These are phyloP conservation scores for Galeruca laticollis DNA, from an alignment of 2,888 invertebrate species.

Conservation along the genomic window DNA sequence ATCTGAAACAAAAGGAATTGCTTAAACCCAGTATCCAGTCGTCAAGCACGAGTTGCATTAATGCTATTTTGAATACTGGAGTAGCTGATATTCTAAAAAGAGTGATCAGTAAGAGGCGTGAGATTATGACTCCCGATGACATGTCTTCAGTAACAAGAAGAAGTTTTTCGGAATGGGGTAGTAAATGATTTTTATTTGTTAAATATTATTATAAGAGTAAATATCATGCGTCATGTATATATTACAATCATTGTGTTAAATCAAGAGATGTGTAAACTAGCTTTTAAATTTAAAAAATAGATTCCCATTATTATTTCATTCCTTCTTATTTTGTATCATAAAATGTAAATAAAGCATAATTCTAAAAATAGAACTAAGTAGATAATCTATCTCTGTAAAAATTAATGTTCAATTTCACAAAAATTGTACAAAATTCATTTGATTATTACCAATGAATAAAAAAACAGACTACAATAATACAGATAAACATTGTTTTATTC, in stretches of 20 bases:
- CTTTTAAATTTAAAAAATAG: too few relatives aligned
- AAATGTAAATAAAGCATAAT: too few relatives aligned
- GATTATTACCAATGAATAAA: too few relatives aligned
- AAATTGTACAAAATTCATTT: too few relatives aligned
- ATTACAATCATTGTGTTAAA: conserved; percentile 33
- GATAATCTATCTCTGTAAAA: too few relatives aligned
- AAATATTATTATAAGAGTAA: conserved; percentile 48
- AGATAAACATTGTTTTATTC: too few relatives aligned
- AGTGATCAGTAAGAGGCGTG: conserved; percentile 63
- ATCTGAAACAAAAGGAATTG: conserved; percentile 55
- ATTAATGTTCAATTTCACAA: too few relatives aligned
- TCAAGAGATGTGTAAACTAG: neutral
- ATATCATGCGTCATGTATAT: conserved; percentile 46
- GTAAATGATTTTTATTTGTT: conserved; percentile 48
- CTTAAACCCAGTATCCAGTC: conserved; percentile 56
- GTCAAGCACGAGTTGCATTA: conserved; percentile 64
- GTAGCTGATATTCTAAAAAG: conserved; percentile 65
- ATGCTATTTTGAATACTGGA: conserved; percentile 63
- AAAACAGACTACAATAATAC: too few relatives aligned
- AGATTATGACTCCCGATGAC: conserved; percentile 59
- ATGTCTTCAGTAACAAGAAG: conserved; percentile 54
- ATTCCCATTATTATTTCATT: too few relatives aligned
- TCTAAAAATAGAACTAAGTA: too few relatives aligned
- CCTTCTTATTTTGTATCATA: too few relatives aligned
- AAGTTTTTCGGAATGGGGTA: conserved; percentile 64